Evolutionary conservation across 2,888 invertebrate genomes (phyloP).

Genomic region (Synanthedon tipuliformis): DNA sequence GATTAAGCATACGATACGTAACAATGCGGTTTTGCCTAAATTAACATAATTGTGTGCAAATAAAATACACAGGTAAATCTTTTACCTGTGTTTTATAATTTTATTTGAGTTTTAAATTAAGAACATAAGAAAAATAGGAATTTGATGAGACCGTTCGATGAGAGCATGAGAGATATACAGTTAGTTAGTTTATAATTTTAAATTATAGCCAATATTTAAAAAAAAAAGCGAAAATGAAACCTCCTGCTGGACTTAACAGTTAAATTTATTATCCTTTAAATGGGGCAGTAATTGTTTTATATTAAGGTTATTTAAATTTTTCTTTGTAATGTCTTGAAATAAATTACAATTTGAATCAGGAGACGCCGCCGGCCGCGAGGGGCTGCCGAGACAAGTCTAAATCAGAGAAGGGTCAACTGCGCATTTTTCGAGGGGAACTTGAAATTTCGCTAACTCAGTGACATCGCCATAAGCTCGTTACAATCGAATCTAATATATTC

Average conservation of each 20-base stretch:
- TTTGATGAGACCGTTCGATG: no score
- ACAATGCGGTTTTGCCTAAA: no score
- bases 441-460: neutral
- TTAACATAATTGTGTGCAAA: no score
- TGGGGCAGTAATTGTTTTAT: constrained; percentile 18
- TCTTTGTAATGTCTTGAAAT: constrained; percentile 26
- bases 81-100: no score
- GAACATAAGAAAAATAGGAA: no score
- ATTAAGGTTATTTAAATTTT: constrained; percentile 16
- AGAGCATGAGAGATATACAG: no score
- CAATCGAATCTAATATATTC: neutral
- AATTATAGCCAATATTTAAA: neutral
- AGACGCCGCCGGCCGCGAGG: constrained; percentile 10
- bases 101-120: no score
- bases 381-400: constrained; percentile 25
- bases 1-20: no score
- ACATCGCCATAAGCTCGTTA: constrained; percentile 3
- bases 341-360: constrained; percentile 44
- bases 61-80: no score
- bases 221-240: neutral
- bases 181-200: no score
- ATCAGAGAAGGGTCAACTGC: constrained; percentile 44
- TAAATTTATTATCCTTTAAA: constrained; percentile 3
- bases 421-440: constrained; percentile 14
- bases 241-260: neutral